A percentile compares a stretch with the other conserved stretches of the same genome.
Conservation (phyloP, 1,140 invertebrate genomes). For the Mercenaria mercenaria region DNA sequence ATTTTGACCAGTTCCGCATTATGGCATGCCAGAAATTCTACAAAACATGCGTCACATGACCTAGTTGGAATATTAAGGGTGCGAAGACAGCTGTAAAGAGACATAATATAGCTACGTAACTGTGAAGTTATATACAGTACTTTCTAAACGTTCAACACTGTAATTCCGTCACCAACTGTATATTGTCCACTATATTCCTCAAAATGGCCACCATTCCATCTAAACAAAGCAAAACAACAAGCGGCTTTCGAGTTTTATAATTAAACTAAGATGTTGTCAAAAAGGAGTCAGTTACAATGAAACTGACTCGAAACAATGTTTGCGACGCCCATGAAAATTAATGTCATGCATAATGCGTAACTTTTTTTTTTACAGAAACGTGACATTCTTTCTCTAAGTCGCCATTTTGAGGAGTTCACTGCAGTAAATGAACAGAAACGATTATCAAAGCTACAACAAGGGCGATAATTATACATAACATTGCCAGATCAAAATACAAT, state of each 20-base stretch:
- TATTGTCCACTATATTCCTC: conserved; percentile 45
- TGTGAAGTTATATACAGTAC: conserved; percentile 47
- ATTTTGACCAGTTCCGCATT: conserved; percentile 36
- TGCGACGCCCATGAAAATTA: no score
- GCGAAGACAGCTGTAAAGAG: conserved; percentile 20
- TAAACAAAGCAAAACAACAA: no score
- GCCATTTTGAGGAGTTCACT: conserved; percentile 33
- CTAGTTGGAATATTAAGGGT: conserved; percentile 47
- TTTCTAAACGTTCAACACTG: conserved; percentile 44
- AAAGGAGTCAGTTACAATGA: no score
- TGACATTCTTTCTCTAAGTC: no score
- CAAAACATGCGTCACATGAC: conserved; percentile 51
- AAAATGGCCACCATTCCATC: conserved; percentile 20
- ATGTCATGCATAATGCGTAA: no score
- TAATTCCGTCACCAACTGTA: conserved; percentile 47
- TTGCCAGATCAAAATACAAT: conserved; percentile 40
- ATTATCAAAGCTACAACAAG: conserved; percentile 53
- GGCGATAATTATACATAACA: conserved; percentile 37
- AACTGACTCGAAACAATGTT: no score
- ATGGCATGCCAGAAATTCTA: conserved; percentile 48
- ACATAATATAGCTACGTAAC: conserved; percentile 34
- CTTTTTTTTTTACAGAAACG: no score
- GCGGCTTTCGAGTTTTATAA: no score
- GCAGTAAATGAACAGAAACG: conserved; percentile 54
- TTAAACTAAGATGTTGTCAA: no score